Evolutionary conservation across 2,888 invertebrate genomes (phyloP).

Genomic region (Zelleria hepariella): DNA sequence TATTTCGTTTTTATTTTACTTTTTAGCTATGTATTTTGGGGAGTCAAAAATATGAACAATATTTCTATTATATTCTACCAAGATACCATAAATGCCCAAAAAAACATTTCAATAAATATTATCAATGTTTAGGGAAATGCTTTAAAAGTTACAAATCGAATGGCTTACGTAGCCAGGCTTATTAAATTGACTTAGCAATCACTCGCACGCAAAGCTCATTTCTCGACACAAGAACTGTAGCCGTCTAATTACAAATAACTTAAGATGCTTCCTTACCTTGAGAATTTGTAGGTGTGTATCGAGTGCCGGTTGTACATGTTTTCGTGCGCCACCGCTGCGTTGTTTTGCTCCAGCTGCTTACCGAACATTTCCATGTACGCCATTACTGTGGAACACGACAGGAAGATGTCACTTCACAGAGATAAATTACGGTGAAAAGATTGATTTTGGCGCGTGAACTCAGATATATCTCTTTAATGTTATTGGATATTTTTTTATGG

Average conservation of each 20-base stretch:
- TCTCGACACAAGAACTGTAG: neutral
- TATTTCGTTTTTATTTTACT: no score
- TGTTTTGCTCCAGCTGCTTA: slow-evolving; percentile 77
- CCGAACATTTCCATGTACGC: slow-evolving; percentile 97
- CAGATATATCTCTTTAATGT: neutral
- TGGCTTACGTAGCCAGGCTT: no score
- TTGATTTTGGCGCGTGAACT: neutral
- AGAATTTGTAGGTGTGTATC: slow-evolving; percentile 82
- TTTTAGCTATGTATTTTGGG: no score
- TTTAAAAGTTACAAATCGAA: no score
- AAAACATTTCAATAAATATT: no score
- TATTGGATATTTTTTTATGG: neutral
- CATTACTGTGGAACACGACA: slow-evolving; percentile 78
- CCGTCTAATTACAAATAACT: neutral
- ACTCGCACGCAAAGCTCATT: neutral
- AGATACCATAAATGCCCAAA: no score
- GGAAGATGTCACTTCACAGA: neutral
- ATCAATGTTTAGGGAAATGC: no score
- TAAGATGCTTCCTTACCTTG: slow-evolving; percentile 35
- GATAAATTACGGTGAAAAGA: neutral
- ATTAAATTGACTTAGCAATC: no score
- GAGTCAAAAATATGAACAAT: no score
- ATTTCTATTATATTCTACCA: no score
- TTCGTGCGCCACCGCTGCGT: slow-evolving; percentile 69
- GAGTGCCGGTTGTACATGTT: slow-evolving; percentile 87